A percentile compares a stretch with the other conserved stretches of the same genome.
Evolutionary conservation across 2,797 vertebrate genomes (phyloP).

Genomic region (Chloroceryle inda): DNA sequence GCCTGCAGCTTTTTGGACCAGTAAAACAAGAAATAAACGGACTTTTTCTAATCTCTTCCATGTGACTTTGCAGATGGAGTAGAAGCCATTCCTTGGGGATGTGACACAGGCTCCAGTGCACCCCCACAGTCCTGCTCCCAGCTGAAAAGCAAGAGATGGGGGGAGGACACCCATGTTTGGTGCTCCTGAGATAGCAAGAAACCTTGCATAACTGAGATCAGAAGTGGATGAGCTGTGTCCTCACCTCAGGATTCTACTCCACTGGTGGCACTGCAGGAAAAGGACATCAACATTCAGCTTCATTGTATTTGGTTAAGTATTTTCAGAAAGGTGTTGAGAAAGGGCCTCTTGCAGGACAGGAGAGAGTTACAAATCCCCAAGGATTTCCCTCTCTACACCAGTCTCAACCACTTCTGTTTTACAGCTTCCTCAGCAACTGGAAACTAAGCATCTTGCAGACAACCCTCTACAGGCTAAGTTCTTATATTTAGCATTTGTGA

Average conservation of each 20-base stretch:
- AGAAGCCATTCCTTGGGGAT: neutral
- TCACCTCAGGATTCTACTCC: neutral
- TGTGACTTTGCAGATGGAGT: neutral
- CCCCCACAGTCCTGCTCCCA: neutral
- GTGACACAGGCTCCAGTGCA: neutral
- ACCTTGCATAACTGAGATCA: neutral
- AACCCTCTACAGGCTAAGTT: neutral
- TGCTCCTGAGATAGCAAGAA: neutral
- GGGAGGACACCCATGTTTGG: neutral
- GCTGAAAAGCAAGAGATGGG: neutral
- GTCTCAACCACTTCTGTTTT: neutral
- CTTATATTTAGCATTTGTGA: neutral
- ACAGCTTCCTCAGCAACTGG: neutral
- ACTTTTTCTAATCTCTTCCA: neutral
- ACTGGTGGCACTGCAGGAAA: neutral
- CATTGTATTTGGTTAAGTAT: neutral
- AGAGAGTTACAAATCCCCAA: fast-evolving
- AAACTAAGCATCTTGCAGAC: neutral
- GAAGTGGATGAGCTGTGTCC: neutral
- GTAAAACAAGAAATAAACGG: neutral
- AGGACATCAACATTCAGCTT: neutral
- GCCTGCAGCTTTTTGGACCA: neutral
- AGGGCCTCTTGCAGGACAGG: neutral
- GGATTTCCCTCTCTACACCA: neutral
- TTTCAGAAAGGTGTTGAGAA: neutral